Evolutionary conservation across 2,113 vertebrate species (phyloP).

Genomic region (Sebastes fasciatus): DNA sequence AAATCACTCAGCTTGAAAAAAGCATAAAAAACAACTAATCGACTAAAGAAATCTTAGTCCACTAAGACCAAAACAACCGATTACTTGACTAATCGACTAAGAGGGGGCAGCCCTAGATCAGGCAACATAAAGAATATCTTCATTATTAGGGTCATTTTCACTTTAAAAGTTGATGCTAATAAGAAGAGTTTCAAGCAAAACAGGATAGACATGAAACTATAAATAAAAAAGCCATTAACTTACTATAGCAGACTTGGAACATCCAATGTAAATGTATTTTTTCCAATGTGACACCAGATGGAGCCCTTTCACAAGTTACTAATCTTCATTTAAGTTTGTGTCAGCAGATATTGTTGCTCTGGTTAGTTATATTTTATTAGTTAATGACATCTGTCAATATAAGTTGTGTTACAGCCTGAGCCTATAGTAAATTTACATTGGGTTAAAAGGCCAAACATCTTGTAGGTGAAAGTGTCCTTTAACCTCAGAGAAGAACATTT

Average conservation of each 20-base stretch:
- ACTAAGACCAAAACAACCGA: too few species aligned
- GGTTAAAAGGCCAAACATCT: background rate
- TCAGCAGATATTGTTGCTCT: background rate
- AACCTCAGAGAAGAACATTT: background rate
- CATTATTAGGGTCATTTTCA: background rate
- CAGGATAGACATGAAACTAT: background rate
- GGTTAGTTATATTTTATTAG: background rate
- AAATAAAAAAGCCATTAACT: background rate
- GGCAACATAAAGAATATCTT: background rate
- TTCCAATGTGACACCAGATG: conserved; percentile 53
- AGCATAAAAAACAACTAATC: too few species aligned
- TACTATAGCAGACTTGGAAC: background rate
- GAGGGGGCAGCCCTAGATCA: too few species aligned
- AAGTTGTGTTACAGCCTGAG: too few species aligned
- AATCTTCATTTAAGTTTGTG: background rate
- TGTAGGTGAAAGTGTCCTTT: background rate
- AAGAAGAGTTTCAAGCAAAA: background rate
- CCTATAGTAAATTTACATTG: background rate
- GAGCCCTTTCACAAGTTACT: conserved; percentile 41
- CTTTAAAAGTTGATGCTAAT: background rate
- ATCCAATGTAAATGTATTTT: background rate
- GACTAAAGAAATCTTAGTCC: too few species aligned
- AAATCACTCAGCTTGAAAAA: too few species aligned
- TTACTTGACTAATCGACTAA: too few species aligned
- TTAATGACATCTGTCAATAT: background rate